Conservation (phyloP, 2,888 invertebrate species). For the Drepana falcataria region DNA sequence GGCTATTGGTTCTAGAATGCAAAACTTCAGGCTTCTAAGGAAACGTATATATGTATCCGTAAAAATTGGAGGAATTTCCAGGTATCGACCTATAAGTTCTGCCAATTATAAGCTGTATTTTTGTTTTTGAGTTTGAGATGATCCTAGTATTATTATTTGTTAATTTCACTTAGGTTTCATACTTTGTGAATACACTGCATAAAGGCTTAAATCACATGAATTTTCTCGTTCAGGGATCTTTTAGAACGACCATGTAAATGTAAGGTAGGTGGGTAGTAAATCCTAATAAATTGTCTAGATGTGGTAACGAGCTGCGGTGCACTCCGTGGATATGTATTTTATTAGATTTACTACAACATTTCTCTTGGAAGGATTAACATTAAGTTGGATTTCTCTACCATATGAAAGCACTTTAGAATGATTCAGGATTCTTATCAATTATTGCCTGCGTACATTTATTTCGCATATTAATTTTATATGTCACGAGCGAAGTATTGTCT, state of each 20-base stretch:
- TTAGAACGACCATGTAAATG: slow-evolving; percentile 34
- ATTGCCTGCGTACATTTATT: too few species aligned
- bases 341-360: slow-evolving; percentile 48
- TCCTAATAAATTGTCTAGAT: slow-evolving; percentile 55
- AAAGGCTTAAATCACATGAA: slow-evolving; percentile 10
- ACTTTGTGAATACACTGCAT: slow-evolving; percentile 2
- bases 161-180: slow-evolving; percentile 20
- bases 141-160: too few species aligned
- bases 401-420: slow-evolving; percentile 1
- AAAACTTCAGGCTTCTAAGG: too few species aligned
- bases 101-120: too few species aligned
- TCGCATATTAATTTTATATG: too few species aligned
- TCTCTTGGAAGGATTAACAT: slow-evolving; percentile 38
- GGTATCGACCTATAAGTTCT: too few species aligned
- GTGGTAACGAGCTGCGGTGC: slow-evolving; percentile 46
- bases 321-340: slow-evolving; percentile 49
- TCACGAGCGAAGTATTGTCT: too few species aligned
- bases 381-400: slow-evolving; percentile 28
- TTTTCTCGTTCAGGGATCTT: slow-evolving; percentile 25
- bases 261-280: slow-evolving; percentile 34
- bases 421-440: too few species aligned
- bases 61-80: too few species aligned
- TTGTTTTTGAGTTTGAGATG: too few species aligned
- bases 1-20: too few species aligned
- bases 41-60: too few species aligned